Evolutionary conservation across 2,888 invertebrate species (phyloP), one percentile per base, ranked within the genome.

Genomic region (Lutraria lutraria): DNA sequence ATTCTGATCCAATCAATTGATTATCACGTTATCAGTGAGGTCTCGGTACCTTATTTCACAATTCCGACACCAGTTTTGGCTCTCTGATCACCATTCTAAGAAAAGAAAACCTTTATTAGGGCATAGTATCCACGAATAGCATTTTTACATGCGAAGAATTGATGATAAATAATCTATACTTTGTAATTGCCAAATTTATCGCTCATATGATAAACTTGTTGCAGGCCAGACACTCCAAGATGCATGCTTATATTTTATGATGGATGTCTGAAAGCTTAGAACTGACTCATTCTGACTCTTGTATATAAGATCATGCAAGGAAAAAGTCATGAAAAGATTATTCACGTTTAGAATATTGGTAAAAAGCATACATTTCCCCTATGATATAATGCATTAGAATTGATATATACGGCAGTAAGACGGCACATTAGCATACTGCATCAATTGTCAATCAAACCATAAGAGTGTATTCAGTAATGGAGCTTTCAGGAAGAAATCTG

Each of bases 381-480:
- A 31, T 19, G 34, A 76, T 25, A 21, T 15, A 16, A 31, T 34
- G 19, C 16, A 31, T 76, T 76, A 3, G 19, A 15, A 25, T 76
- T 76, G 76, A 76, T 76, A 76, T 13, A 76, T 76, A 31, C 19
- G 0, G 2, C 19, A 31, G 19, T 31, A 34, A 34, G 76, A 19
- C 34, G 19, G 76, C 4, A 76, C 31, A 76, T 76, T 76, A 76
- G 76, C 76, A 76, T 76, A 34, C 76, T 76, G 76, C 76, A 76
- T 76, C 4, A 6, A 21, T 31, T 76, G 76, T 76, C 76, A 76
- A 76, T 76, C 76, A 76, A 31, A 31, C 76, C 1, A 21, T 31
- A 10, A 31, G 6, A 34, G 34, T 31, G 29, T 15, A 34, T 76
- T 34, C 31, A 19, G 34, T 76, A 31, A 76, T 76, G 19, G 34